Conservation (phyloP, 2,888 invertebrate species). For the Strigamia maritima region DNA sequence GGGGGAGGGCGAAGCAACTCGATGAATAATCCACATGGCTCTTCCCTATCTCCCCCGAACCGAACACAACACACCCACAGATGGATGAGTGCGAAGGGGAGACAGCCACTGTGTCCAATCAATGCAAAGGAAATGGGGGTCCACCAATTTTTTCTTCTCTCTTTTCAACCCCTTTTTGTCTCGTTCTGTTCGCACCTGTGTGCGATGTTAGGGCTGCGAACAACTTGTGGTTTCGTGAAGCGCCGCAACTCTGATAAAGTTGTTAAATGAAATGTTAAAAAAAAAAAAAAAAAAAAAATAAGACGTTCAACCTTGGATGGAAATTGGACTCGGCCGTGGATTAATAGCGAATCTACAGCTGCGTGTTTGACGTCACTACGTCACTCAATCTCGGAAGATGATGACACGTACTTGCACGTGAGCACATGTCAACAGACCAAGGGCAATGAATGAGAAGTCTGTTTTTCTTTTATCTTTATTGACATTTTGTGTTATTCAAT, state of each 20-base stretch:
- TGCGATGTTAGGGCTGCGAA: neutral
- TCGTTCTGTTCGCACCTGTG: neutral
- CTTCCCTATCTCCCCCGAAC: neutral
- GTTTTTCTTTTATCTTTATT: neutral
- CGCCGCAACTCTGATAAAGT: neutral
- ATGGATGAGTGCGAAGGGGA: neutral
- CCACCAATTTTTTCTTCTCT: neutral
- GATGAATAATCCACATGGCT: slow-evolving; percentile 15
- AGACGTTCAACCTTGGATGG: neutral
- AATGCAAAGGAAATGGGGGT: neutral
- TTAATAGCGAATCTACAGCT: neutral
- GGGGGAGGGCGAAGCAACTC: neutral
- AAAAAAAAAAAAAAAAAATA: no score
- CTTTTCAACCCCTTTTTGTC: neutral
- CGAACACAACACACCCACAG: neutral
- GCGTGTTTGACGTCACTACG: neutral
- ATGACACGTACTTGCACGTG: neutral
- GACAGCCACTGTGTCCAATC: neutral
- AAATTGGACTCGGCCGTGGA: neutral
- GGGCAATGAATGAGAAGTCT: neutral
- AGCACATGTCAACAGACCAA: neutral
- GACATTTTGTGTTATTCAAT: neutral
- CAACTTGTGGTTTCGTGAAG: neutral
- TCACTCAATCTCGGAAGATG: neutral
- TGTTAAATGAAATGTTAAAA: neutral